Evolutionary conservation across 2,888 invertebrate genomes (phyloP).

Genomic region (Steinernema carpocapsae): DNA sequence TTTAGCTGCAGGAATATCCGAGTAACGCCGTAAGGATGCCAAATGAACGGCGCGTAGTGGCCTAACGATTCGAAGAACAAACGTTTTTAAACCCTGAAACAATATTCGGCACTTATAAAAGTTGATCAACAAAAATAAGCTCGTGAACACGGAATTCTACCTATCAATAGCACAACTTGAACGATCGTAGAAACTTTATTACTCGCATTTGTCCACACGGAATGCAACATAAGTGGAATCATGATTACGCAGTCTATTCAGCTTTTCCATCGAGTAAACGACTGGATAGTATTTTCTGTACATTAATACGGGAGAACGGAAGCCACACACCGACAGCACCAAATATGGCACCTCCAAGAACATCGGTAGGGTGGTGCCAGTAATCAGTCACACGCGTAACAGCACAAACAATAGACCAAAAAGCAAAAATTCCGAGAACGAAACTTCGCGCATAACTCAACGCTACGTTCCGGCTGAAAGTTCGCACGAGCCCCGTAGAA

Average conservation of each 20-base stretch:
- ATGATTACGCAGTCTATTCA: background rate
- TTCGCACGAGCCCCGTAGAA: slow-evolving; percentile 41
- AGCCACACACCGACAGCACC: slow-evolving; percentile 35
- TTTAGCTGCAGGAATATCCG: background rate
- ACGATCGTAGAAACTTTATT: background rate
- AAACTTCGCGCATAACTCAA: slow-evolving; percentile 36
- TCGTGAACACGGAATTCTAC: background rate
- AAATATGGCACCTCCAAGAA: slow-evolving; percentile 54
- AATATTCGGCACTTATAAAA: background rate
- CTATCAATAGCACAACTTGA: background rate
- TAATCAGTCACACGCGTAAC: slow-evolving; percentile 64
- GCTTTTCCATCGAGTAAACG: background rate
- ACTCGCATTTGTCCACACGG: background rate
- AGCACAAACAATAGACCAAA: slow-evolving; percentile 51
- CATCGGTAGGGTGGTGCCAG: slow-evolving; percentile 68
- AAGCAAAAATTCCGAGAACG: slow-evolving; percentile 38
- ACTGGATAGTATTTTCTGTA: background rate
- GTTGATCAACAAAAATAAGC: background rate
- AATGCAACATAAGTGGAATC: background rate
- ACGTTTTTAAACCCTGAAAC: slow-evolving; percentile 24
- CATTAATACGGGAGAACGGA: slow-evolving; percentile 14
- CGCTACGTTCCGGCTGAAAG: slow-evolving; percentile 10
- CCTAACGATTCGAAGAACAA: slow-evolving; percentile 12
- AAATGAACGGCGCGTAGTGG: background rate
- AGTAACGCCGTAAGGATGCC: background rate